A percentile compares a stretch with the other conserved stretches of the same genome.
Conservation (phyloP, 2,888 invertebrate species). For the Papilio gigon region DNA sequence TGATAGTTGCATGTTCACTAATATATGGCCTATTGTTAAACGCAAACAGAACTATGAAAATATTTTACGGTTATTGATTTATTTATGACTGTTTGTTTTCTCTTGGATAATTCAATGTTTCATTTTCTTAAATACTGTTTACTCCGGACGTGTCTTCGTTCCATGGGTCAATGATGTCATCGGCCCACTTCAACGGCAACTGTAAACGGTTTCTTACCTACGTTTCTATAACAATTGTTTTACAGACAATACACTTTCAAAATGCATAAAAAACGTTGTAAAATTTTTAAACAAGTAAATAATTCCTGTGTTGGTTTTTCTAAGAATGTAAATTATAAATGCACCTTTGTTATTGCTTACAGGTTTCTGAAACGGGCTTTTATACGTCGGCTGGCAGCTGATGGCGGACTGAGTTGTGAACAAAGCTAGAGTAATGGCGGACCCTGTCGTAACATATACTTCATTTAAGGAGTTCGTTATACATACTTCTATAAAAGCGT, state of each 20-base stretch:
- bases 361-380: not conserved
- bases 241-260: too few relatives aligned
- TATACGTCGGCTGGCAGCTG: not conserved
- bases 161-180: not conserved
- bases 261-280: too few relatives aligned
- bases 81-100: conserved; percentile 11
- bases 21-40: conserved; percentile 19
- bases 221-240: too few relatives aligned
- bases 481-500: conserved; percentile 11
- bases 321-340: not conserved
- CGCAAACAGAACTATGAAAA: conserved; percentile 2
- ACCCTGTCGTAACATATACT: not conserved
- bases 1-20: conserved; percentile 20
- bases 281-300: too few relatives aligned
- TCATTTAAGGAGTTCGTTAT: not conserved
- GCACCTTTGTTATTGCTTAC: not conserved
- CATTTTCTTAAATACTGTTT: not conserved
- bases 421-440: not conserved
- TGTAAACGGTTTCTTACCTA: too few relatives aligned
- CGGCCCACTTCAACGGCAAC: too few relatives aligned
- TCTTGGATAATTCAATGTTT: not conserved
- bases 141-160: too few relatives aligned
- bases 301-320: too few relatives aligned
- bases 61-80: conserved; percentile 8
- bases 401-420: not conserved